Conservation (phyloP, 1,140 invertebrate species). For the Aphelenchoides avenae region DNA sequence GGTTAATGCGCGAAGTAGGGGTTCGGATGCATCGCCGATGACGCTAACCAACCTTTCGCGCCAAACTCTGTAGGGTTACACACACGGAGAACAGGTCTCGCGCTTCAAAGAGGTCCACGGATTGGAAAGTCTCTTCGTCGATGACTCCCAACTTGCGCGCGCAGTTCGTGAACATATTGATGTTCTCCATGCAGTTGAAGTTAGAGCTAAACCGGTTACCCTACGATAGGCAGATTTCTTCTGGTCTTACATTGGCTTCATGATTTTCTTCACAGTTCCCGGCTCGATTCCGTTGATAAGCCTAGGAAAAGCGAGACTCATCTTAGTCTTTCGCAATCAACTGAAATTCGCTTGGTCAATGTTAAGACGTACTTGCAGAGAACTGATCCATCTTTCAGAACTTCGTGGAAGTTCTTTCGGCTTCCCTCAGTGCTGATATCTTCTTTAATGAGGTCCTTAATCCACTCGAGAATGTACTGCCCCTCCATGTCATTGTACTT, state of each 20-base stretch:
- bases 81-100: slow-evolving; percentile 92
- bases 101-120: slow-evolving; percentile 80
- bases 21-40: background rate
- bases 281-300: slow-evolving; percentile 61
- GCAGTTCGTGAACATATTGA: slow-evolving; percentile 77
- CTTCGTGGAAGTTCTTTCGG: slow-evolving; percentile 76
- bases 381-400: slow-evolving; percentile 48
- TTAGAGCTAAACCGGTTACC: background rate
- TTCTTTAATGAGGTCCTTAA: slow-evolving; percentile 73
- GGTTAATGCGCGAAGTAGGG: background rate
- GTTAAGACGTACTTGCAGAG: slow-evolving; percentile 50
- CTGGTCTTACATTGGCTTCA: slow-evolving; percentile 76
- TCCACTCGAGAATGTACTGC: slow-evolving; percentile 82
- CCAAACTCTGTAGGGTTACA: slow-evolving; percentile 85
- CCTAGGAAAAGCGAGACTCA: slow-evolving; percentile 30
- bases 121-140: slow-evolving; percentile 86
- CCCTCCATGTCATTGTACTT: slow-evolving; percentile 91
- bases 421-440: slow-evolving; percentile 71
- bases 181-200: slow-evolving; percentile 94
- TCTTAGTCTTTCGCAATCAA: background rate
- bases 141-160: slow-evolving; percentile 82
- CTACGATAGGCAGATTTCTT: slow-evolving; percentile 69
- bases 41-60: slow-evolving; percentile 74
- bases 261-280: slow-evolving; percentile 78
- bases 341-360: background rate